Conservation (phyloP, 2,888 invertebrate genomes). For the Lumbricus terrestris region DNA sequence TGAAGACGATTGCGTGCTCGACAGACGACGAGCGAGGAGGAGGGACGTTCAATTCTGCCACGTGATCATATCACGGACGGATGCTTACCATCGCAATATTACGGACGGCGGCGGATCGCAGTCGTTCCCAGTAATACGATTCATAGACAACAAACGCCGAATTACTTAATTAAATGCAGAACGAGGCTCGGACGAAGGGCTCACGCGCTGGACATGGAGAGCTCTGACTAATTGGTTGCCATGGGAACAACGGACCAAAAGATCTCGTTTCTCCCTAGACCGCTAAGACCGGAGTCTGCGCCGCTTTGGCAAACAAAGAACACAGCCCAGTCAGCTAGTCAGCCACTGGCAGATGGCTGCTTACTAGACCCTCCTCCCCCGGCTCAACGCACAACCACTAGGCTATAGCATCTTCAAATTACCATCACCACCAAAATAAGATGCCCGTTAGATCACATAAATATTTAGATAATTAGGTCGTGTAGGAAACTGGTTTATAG, state of each 20-base stretch:
- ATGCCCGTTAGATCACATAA: background rate
- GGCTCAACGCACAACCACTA: background rate
- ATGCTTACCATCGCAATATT: background rate
- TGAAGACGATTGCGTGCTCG: background rate
- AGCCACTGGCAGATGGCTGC: background rate
- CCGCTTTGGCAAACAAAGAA: background rate
- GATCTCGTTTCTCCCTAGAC: background rate
- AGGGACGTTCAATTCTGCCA: background rate
- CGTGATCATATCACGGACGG: conserved; percentile 3
- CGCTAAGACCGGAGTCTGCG: no score
- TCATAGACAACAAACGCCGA: background rate
- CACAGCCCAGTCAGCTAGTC: background rate
- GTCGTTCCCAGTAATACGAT: background rate
- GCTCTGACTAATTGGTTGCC: conserved; percentile 3
- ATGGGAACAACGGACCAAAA: background rate
- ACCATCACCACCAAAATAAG: background rate
- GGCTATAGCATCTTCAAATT: conserved; percentile 3
- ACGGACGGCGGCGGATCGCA: background rate
- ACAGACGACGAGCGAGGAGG: no score
- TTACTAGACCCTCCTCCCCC: no score
- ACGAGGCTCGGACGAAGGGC: background rate
- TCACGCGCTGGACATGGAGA: background rate
- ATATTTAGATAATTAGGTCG: background rate
- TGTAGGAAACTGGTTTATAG: background rate
- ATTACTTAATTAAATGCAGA: conserved; percentile 3